Conservation (phyloP, 2,888 invertebrate species). For the Sisyra terminalis region DNA sequence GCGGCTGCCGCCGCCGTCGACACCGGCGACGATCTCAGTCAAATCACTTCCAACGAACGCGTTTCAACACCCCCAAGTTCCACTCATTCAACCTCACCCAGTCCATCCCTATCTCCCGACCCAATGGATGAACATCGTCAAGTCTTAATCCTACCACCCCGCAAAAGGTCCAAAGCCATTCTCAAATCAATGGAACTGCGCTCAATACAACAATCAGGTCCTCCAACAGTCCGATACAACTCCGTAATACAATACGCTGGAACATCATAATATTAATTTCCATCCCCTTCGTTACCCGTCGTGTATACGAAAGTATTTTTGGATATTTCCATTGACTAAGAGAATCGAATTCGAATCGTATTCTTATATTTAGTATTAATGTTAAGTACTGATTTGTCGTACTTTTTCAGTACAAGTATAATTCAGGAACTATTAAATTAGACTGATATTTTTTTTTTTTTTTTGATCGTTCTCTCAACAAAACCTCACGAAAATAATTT, state of each 20-base stretch:
- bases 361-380: background rate
- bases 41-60: too few species aligned
- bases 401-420: too few species aligned
- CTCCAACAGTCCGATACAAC: conserved; percentile 27
- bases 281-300: background rate
- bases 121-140: conserved; percentile 23
- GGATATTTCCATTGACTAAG: background rate
- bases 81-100: conserved; percentile 33
- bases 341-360: background rate
- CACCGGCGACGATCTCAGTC: conserved; percentile 26
- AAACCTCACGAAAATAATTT: too few species aligned
- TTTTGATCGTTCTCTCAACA: too few species aligned
- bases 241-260: conserved; percentile 80
- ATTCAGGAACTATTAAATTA: too few species aligned
- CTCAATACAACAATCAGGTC: conserved; percentile 11
- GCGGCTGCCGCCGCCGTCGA: conserved; percentile 36
- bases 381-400: too few species aligned
- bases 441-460: too few species aligned
- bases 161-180: conserved; percentile 65
- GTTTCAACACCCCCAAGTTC: conserved; percentile 36
- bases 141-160: conserved; percentile 45
- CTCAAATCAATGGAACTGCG: conserved; percentile 41
- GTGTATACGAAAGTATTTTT: background rate
- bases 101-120: conserved; percentile 34
- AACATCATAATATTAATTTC: conserved; percentile 32